Evolutionary conservation across 2,797 vertebrate genomes (phyloP), one percentile per base, ranked within the genome.

Genomic region (Coreius guichenoti): DNA sequence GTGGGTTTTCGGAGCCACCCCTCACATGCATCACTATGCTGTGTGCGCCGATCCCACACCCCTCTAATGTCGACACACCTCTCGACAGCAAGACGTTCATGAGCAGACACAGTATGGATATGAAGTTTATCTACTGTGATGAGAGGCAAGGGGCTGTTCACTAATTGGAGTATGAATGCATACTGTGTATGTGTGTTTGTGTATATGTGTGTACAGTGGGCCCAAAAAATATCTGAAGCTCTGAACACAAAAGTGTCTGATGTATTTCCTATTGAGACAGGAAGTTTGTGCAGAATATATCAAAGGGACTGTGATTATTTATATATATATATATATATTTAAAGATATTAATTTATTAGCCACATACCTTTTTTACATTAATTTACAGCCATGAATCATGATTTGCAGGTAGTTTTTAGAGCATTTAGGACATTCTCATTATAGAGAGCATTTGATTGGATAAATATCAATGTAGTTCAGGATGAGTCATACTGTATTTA

Each of bases 61-160:
- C 96, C 0, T 96, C 96, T 82, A 96, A 94, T 89, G 94, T 96
- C 3, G 96, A 97, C 88, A 96, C 95, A 63, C 97, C 96, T 4
- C 89, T 96, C 86, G 96, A 97, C 91, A 95, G 96, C 93, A 96
- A 96, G 91, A 96, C 96, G 26, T 97, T 97, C 91, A 93, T 97
- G 88, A 97, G 96, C 89, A 96, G 95, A 81, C 97, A 97, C 69
- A 96, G 95, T 93, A 97, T 97, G 97, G 96, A 97, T 91, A 96
- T 97, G 96, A 97, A 96, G 88, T 97, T 97, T 89, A 97, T 95
- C 83, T 97, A 96, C 91, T 97, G 96, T 13, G 96, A 97, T 74
- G 96, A 97, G 91, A 96, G 96, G 96, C 96, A 90, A 89, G 87
- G 12, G 33, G n/a, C 4, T 63, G 26, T 72, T 85, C 36, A 29